Evolutionary conservation across 2,113 vertebrate species (phyloP).

Genomic region (Passer domesticus): DNA sequence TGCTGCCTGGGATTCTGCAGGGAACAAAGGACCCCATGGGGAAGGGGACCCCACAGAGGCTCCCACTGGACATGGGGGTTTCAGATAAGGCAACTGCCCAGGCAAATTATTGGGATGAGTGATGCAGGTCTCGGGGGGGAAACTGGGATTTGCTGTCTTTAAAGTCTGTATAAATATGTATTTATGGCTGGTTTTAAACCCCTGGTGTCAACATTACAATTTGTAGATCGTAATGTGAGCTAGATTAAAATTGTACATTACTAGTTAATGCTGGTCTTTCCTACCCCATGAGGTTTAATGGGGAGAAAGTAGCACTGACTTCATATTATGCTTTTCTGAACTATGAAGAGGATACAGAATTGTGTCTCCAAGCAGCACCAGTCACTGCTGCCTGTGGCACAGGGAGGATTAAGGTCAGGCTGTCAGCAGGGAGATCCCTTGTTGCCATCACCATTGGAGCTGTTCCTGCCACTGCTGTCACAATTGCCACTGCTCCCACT

Average conservation of each 20-base stretch:
- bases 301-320: neutral
- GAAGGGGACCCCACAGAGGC: neutral
- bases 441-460: neutral
- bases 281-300: neutral
- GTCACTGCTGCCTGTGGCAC: neutral
- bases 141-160: neutral
- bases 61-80: fast-evolving
- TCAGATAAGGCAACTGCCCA: neutral
- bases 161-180: neutral
- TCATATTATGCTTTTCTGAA: too few species aligned
- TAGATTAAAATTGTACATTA: neutral
- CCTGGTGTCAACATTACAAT: neutral
- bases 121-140: neutral
- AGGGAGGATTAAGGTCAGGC: neutral
- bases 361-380: neutral
- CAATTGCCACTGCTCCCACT: neutral
- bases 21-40: neutral
- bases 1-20: neutral
- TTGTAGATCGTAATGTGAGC: fast-evolving
- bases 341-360: neutral
- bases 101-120: neutral
- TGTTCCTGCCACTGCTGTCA: neutral
- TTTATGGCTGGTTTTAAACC: neutral
- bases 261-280: neutral
- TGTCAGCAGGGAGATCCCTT: neutral